These are phyloP conservation scores for Xenopus petersii DNA, from an alignment of 2,797 vertebrate genomes.

Conservation along the genomic window DNA sequence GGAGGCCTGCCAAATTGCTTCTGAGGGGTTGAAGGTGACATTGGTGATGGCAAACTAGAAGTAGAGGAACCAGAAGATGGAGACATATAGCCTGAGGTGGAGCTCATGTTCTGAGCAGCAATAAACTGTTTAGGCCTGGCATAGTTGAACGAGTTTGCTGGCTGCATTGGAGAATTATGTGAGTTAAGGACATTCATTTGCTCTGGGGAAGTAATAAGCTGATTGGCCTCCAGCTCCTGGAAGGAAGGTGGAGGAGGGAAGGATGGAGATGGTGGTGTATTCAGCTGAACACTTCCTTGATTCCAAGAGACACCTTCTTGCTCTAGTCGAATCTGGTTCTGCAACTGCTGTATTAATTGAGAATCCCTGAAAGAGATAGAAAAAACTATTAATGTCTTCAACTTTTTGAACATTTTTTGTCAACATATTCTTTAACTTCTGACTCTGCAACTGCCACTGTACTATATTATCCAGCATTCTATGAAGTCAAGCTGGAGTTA, in stretches of 20 bases:
- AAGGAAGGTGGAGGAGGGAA: conserved; percentile 90
- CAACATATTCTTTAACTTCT: too few species aligned
- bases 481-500: too few species aligned
- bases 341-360: conserved; percentile 86
- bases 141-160: conserved; percentile 92
- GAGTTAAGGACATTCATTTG: conserved; percentile 73
- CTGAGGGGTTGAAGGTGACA: conserved; percentile 80
- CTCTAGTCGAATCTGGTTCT: conserved; percentile 88
- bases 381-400: conserved; percentile 19
- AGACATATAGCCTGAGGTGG: conserved; percentile 71
- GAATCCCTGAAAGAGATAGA: conserved; percentile 75
- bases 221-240: conserved; percentile 82
- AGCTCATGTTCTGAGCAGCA: conserved; percentile 85
- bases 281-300: conserved; percentile 57
- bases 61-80: conserved; percentile 85
- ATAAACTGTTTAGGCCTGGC: conserved; percentile 98
- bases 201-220: conserved; percentile 56
- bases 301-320: conserved; percentile 76
- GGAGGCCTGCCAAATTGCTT: conserved; percentile 74
- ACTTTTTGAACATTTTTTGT: too few species aligned
- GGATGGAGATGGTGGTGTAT: conserved; percentile 77
- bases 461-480: too few species aligned
- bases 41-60: conserved; percentile 83
- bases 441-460: too few species aligned
- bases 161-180: conserved; percentile 81